A percentile compares a stretch with the other conserved stretches of the same genome.
Conservation (phyloP, 2,888 invertebrate genomes). For the Spodoptera littoralis region DNA sequence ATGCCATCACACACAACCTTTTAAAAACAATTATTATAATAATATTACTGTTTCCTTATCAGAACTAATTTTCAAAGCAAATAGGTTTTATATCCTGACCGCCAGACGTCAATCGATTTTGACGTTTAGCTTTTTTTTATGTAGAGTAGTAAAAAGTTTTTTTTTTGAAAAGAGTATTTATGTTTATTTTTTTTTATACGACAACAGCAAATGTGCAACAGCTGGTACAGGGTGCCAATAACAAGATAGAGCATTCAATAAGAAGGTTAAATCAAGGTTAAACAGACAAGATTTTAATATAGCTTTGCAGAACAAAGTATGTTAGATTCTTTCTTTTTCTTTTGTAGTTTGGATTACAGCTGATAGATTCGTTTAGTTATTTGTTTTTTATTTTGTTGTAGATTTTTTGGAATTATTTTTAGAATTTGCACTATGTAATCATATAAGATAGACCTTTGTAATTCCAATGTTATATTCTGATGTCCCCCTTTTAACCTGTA, state of each 20-base stretch:
- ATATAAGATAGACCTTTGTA: too few relatives aligned
- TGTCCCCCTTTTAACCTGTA: too few relatives aligned
- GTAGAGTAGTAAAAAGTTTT: too few relatives aligned
- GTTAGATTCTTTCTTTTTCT: slow-evolving; percentile 59
- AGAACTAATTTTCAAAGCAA: too few relatives aligned
- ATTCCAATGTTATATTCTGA: too few relatives aligned
- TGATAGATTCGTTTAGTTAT: not conserved
- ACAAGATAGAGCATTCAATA: slow-evolving; percentile 72
- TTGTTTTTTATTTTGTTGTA: slow-evolving; percentile 1
- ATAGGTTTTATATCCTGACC: too few relatives aligned
- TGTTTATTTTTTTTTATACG: slow-evolving; percentile 10
- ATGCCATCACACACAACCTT: too few relatives aligned
- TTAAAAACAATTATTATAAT: too few relatives aligned
- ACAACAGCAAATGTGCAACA: slow-evolving; percentile 62
- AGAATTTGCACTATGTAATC: not conserved
- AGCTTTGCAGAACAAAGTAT: slow-evolving; percentile 63
- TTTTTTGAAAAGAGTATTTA: too few relatives aligned
- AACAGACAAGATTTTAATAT: slow-evolving; percentile 29
- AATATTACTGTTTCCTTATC: too few relatives aligned
- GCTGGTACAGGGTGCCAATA: slow-evolving; percentile 72
- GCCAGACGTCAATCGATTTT: too few relatives aligned
- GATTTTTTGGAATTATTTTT: slow-evolving; percentile 9
- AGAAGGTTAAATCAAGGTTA: slow-evolving; percentile 66
- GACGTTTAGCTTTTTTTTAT: too few relatives aligned
- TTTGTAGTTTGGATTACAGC: slow-evolving; percentile 11